Evolutionary conservation across 1,140 invertebrate species (phyloP).

Genomic region (Hylaeus anthracinus): DNA sequence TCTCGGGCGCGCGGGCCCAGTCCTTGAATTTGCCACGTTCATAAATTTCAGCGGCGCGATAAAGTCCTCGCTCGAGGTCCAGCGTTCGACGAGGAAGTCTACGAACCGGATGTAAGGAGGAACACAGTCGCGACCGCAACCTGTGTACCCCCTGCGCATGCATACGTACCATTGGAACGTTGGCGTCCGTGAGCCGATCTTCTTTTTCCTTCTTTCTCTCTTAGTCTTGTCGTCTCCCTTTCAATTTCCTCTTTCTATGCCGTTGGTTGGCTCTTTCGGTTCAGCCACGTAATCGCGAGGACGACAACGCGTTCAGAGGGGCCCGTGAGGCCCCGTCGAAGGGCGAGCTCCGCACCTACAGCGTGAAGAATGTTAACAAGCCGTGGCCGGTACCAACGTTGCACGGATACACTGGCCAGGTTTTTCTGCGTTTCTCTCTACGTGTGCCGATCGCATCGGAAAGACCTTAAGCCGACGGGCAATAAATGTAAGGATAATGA

Average conservation of each 20-base stretch:
- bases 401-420: constrained; percentile 42
- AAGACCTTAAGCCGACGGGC: constrained; percentile 57
- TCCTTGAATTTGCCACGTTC: constrained; percentile 49
- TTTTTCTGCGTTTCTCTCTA: constrained; percentile 59
- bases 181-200: constrained; percentile 31
- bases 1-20: constrained; percentile 16
- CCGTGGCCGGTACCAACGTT: constrained; percentile 45
- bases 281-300: constrained; percentile 41
- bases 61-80: constrained; percentile 53
- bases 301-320: constrained; percentile 34
- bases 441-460: constrained; percentile 64
- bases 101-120: constrained; percentile 55
- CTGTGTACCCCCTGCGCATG: not conserved
- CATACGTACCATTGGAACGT: not conserved
- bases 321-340: constrained; percentile 31
- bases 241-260: constrained; percentile 1
- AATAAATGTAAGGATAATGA: constrained; percentile 69
- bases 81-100: constrained; percentile 53
- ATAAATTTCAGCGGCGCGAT: constrained; percentile 59
- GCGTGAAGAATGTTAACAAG: constrained; percentile 74
- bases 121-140: constrained; percentile 8
- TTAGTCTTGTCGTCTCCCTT: not conserved
- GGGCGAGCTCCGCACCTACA: constrained; percentile 62
- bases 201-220: constrained; percentile 12
- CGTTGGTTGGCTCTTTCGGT: not conserved